Evolutionary conservation across 2,113 vertebrate species (phyloP).

Genomic region (Oenanthe melanoleuca): DNA sequence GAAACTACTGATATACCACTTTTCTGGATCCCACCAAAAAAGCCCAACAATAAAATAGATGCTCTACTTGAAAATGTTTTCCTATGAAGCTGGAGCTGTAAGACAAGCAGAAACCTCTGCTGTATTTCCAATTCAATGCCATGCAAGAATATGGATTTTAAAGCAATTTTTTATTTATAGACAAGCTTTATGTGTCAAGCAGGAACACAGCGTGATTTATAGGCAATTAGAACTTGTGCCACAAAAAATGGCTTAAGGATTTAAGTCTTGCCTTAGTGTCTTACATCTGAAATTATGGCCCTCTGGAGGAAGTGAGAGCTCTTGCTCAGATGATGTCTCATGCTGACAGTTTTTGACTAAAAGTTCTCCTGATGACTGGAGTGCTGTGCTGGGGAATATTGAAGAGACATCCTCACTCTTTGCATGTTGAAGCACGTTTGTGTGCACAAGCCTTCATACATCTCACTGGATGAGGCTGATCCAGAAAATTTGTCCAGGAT

Average conservation of each 20-base stretch:
- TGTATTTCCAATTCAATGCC: not conserved
- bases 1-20: not conserved
- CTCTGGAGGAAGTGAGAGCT: not conserved
- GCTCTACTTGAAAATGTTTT: not conserved
- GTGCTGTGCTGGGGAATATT: not conserved
- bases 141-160: not conserved
- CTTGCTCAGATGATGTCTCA: not conserved
- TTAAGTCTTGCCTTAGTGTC: not conserved
- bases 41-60: not conserved
- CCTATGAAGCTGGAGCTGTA: not conserved
- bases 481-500: not conserved
- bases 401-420: not conserved
- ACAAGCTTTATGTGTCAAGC: not conserved
- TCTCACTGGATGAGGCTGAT: not conserved
- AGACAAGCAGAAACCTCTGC: not conserved
- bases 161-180: slow-evolving; percentile 13
- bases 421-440: not conserved
- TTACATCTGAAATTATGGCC: not conserved
- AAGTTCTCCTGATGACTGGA: not conserved
- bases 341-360: not conserved
- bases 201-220: not conserved
- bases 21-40: not conserved
- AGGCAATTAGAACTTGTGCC: slow-evolving; percentile 6
- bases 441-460: not conserved
- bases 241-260: not conserved